Base-by-base conservation (phyloP, 1,140 invertebrate genomes). In the Aphelenchoides besseyi region DNA sequence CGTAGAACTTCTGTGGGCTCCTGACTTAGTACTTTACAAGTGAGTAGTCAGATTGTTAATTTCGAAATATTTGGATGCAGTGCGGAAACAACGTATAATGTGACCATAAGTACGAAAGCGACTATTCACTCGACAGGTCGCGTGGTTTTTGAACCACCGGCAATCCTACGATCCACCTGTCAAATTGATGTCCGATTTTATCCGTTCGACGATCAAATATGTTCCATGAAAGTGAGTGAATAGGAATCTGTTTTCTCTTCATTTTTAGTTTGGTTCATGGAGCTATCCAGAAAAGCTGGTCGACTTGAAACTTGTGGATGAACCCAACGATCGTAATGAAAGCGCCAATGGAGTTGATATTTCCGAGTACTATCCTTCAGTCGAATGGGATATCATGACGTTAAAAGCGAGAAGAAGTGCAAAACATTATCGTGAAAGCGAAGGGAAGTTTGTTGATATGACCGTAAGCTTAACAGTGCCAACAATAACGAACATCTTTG, bases 341-440 rank as follows among this genome's bases (percentile, higher is more conserved):
- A 59, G 55, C 55, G 5, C 5, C 5, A 28, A 66, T 29, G 16
- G 26, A n/a, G 30, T 66, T 16, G 77, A 96, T 85, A 88, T 96
- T 54, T 92, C 91, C 35, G 93, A 95, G 85, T 97, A 95, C 87
- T 96, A 96, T 86, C 92, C 92, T 87, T 95, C 92, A 28, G 95
- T 98, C 16, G 95, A 98, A 87, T 98, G 96, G 96, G 95, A 98
- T 86, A 94, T 98, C 80, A 89, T 98, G 72, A 92, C 94, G 87
- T 94, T 97, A 69, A 66, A 36, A 54, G 93, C 85, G 91, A 0
- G 93, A 92, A 84, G 94, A 92, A 84, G 87, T 88, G 52, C 91
- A 94, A 80, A 91, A 92, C 96, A 93, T 87, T 96, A 94, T 85
- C 78, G 78, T 69, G 72, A 74, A 16, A 48, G 72, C 8, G 71